phyloP scores from a whole-genome alignment of 2,888 invertebrate species.

The Diaphora mendica region DNA sequence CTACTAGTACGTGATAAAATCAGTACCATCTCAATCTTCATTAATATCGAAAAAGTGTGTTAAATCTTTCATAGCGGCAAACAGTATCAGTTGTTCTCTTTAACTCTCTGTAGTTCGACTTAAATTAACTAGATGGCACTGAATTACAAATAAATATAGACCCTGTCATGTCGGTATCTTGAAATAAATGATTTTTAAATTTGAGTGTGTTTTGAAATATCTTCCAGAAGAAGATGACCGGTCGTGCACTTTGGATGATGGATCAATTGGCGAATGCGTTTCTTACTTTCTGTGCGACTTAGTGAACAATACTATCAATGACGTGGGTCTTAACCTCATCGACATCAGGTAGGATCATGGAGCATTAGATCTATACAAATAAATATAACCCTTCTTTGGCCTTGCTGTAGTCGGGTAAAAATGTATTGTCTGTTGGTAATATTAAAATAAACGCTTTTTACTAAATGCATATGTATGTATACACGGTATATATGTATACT shows the following conservation, averaged over 20 bases:
- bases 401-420: no score
- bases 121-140: neutral
- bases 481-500: no score
- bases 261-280: neutral
- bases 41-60: neutral
- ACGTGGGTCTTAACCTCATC: conserved; percentile 90
- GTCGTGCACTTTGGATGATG: conserved; percentile 8
- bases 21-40: neutral
- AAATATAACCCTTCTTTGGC: no score
- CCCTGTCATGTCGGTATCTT: no score
- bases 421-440: no score
- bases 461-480: no score
- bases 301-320: conserved; percentile 88
- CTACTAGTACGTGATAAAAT: neutral
- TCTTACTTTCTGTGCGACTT: conserved; percentile 89
- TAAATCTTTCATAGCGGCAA: neutral
- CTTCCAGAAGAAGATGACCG: neutral
- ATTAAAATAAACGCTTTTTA: no score
- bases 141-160: neutral
- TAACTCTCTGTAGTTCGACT: neutral
- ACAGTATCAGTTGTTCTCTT: neutral
- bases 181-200: neutral
- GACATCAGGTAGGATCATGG: conserved; percentile 83
- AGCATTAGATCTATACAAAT: neutral
- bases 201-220: neutral